Conservation (phyloP, 2,888 invertebrate genomes). For the Acrobeloides nanus region DNA sequence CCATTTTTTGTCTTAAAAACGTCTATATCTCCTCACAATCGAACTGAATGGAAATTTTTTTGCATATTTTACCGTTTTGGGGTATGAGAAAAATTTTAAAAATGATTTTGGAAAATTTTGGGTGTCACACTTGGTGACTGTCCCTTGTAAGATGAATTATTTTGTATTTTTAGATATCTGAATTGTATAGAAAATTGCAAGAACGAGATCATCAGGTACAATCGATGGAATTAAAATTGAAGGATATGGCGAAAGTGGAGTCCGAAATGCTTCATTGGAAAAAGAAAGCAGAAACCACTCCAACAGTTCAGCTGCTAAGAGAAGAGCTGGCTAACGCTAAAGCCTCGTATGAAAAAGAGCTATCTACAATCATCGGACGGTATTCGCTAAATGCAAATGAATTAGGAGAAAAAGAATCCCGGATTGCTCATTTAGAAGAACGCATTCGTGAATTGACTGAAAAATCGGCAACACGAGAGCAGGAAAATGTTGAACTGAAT, state of each 20-base stretch:
- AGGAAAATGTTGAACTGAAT: slow-evolving; percentile 21
- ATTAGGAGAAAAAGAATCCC: slow-evolving; percentile 17
- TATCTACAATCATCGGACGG: slow-evolving; percentile 9
- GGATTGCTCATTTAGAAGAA: slow-evolving; percentile 19
- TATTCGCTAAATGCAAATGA: slow-evolving; percentile 4
- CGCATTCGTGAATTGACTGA: slow-evolving; percentile 25
- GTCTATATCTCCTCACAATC: too few relatives aligned
- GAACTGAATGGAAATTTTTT: too few relatives aligned
- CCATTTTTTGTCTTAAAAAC: too few relatives aligned
- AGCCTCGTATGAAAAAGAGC: slow-evolving; percentile 20
- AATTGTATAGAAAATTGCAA: slow-evolving; percentile 34
- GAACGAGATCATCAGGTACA: slow-evolving; percentile 22
- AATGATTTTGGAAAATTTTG: too few relatives aligned
- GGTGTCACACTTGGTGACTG: too few relatives aligned
- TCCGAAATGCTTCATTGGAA: slow-evolving; percentile 55
- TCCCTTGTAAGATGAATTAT: too few relatives aligned
- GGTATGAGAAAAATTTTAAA: too few relatives aligned
- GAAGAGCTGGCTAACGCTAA: slow-evolving; percentile 36
- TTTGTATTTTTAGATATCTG: slow-evolving; percentile 25
- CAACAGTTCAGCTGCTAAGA: slow-evolving; percentile 57
- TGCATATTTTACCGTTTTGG: too few relatives aligned
- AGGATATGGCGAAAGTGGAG: slow-evolving; percentile 54
- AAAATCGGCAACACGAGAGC: slow-evolving; percentile 20
- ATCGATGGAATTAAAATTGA: slow-evolving; percentile 13
- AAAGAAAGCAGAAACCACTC: slow-evolving; percentile 61